phyloP scores from a whole-genome alignment of 2,113 vertebrate species.

The Perca fluviatilis region DNA sequence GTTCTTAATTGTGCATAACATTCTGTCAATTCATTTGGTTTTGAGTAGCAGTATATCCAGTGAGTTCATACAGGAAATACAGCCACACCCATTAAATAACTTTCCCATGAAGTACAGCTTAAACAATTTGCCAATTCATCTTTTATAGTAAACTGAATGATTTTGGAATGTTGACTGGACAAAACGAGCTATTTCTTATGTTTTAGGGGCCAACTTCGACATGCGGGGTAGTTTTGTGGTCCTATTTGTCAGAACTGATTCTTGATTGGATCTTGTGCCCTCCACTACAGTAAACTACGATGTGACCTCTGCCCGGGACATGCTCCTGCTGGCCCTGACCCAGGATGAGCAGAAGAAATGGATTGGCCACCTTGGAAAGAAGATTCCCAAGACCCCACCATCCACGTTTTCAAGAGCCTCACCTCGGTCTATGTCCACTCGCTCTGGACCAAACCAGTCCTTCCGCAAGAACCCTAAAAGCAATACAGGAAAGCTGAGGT shows the following conservation, averaged over 20 bases:
- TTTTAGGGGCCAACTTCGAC: neutral
- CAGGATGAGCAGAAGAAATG: conserved; percentile 99
- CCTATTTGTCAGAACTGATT: neutral
- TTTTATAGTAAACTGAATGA: neutral
- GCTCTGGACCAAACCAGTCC: conserved; percentile 95
- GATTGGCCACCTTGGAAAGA: conserved; percentile 98
- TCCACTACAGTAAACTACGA: conserved; percentile 93
- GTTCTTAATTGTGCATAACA: neutral
- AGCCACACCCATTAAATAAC: neutral
- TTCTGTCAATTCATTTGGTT: neutral
- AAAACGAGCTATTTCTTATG: neutral
- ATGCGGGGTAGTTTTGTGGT: neutral
- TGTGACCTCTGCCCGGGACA: conserved; percentile 96
- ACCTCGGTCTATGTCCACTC: conserved; percentile 93
- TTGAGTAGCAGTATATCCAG: neutral
- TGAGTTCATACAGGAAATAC: neutral
- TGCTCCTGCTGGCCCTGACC: conserved; percentile 94
- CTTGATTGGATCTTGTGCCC: neutral
- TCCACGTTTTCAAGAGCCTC: conserved; percentile 94
- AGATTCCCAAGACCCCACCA: conserved; percentile 97
- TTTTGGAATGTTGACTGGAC: neutral
- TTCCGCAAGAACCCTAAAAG: conserved; percentile 96
- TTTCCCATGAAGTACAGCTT: neutral
- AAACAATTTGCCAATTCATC: neutral
- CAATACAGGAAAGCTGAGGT: conserved; percentile 96